Base-by-base conservation (phyloP, 2,113 vertebrate species). In the Montifringilla adamsi region DNA sequence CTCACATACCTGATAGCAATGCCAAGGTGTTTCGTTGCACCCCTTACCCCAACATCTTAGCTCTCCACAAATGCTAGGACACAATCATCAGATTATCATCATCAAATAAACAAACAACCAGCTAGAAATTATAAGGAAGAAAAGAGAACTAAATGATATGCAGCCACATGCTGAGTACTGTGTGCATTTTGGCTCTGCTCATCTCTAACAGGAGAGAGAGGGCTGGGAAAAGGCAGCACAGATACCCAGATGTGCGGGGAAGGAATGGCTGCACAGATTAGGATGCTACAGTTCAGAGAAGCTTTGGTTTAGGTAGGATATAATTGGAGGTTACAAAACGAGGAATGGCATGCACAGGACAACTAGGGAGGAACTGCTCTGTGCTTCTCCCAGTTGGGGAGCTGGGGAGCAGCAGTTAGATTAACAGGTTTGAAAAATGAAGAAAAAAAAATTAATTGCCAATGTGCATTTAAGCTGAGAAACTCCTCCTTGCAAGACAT, bases 341-440 rank as follows among this genome's bases (percentile, higher is more conserved):
- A 93, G 43, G 43, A 46, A 39, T 53, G 33, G 4, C 18, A 44
- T 12, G 7, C 44, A 52, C 4, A 7, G 35, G 39, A 22, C 39
- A 84, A 7, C 33, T 20, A 17, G 16, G 24, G 47, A 90, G 11
- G 17, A 55, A 44, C 8, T 33, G 18, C 21, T 76, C 53, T 67
- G 21, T 72, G 11, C 35, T 50, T 50, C 39, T 84, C 43, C 39
- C 31, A 46, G 7, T 0, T 58, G 33, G 31, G 22, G 7, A 62
- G 19, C 22, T 47, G 31, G 24, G 16, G 6, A 67, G 12, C 26
- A 84, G 16, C 0, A 0, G 13, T 53, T 15, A 43, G n/a, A 26
- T 11, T 43, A 50, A n/a, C 27, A 81, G 59, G 11, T 58, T 44
- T 81, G 46, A 56, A 69, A 84, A 33, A 64, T 49, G 50, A 77